Percentiles rank a stretch among this genome's conserved stretches.
phyloP scores from a whole-genome alignment of 2,888 invertebrate genomes.

The Halictus quadricinctus region DNA sequence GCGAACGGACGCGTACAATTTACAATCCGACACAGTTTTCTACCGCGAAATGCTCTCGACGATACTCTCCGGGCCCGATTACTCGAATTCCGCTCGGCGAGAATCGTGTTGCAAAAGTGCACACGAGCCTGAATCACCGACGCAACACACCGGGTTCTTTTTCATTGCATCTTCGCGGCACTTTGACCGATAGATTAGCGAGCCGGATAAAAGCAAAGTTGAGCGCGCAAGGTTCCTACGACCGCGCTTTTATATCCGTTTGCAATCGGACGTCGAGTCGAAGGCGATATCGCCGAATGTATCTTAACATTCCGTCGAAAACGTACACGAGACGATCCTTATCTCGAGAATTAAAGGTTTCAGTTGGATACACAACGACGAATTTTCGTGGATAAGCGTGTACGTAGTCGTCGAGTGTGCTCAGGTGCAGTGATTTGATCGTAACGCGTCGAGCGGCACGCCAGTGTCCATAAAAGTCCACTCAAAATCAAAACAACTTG shows the following conservation, averaged over 20 bases:
- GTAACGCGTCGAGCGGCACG: not conserved
- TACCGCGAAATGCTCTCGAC: not conserved
- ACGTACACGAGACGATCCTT: not conserved
- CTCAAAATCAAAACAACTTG: not conserved
- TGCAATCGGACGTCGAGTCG: not conserved
- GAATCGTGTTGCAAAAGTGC: not conserved
- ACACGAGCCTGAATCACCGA: not conserved
- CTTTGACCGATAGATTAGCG: slow-evolving; percentile 7
- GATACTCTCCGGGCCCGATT: not conserved
- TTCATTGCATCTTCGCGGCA: not conserved
- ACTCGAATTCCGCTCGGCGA: not conserved
- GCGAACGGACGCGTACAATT: not conserved
- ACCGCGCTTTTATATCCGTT: not conserved
- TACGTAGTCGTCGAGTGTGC: not conserved
- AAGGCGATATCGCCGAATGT: not conserved
- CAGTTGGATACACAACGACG: not conserved
- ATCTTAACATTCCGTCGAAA: not conserved
- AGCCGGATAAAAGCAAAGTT: not conserved
- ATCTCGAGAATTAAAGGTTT: not conserved
- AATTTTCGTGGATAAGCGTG: not conserved
- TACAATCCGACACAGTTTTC: not conserved
- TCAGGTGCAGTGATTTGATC: not conserved
- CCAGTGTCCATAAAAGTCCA: not conserved
- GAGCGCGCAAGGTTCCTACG: not conserved
- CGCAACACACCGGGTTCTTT: not conserved